Evolutionary conservation across 2,113 vertebrate genomes (phyloP), one percentile per base, ranked within the genome.

Genomic region (Pyxicephalus adspersus): DNA sequence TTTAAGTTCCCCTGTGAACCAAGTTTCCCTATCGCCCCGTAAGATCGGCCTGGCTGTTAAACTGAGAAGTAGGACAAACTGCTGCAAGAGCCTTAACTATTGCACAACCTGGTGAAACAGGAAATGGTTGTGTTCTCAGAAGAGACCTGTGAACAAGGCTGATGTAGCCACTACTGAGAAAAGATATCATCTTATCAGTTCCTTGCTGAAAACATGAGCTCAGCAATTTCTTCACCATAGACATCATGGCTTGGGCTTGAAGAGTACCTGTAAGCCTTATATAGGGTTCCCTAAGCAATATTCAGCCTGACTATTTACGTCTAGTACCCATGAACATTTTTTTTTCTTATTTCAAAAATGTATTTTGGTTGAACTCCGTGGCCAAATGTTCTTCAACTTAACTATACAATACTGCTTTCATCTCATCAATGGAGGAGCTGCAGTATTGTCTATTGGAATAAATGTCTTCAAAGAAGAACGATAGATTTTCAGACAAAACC

Each of bases 51-150:
- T 88, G 86, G 83, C 85, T 82, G 86, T 86, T 85, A 83, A 88
- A 87, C 89, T 89, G 87, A 89, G 82, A 92, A 89, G 83, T 89
- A 87, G 87, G 89, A 85, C 90, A 91, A 71, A 84, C 85, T 83
- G 84, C 83, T 84, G 78, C 22, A 38, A 80, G 68, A 66, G 25
- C 5, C 70, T 11, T 6, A 11, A 75, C 84, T 83, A 84, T 87
- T 55, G n/a, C 78, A 86, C 50, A 86, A 85, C 83, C 72, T 72
- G 78, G 83, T 84, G 84, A 85, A 84, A 85, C 26, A 86, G 86
- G 84, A 85, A 85, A 87, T 71, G 26, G 51, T 23, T 71, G 19
- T 15, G 51, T 31, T 84, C 28, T 51, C 76, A 73, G 23, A 67
- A 45, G 64, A 31, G 20, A 38, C 34, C 25, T 70, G n/a, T 26